Evolutionary conservation across 2,888 invertebrate genomes (phyloP), one percentile per base, ranked within the genome.

Genomic region (Spilarctia lutea): DNA sequence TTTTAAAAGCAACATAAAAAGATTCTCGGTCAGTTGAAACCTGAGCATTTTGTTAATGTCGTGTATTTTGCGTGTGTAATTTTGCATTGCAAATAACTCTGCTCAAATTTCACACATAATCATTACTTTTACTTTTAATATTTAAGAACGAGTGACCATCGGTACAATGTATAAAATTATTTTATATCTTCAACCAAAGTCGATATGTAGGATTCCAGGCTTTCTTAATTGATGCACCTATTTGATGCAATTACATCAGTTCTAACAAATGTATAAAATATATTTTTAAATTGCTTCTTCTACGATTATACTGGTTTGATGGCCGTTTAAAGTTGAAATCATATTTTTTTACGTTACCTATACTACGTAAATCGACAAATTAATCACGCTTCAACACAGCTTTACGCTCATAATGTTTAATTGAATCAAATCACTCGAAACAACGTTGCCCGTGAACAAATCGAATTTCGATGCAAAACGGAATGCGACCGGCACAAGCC

Each of bases 361-460:
- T 56, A 72, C 77, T 85, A 80, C 78, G 81, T 84, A 85, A 87
- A 87, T 86, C 80, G 84, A 75, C 80, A 85, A 88, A 88, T 88
- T 88, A 85, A 88, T 88, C 87, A 89, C 87, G 88, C 86, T 83
- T 82, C 82, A 87, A 85, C 85, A 84, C 81, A 85, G 85, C 86
- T 86, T 86, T 85, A 86, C 85, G 87, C 84, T 86, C 83, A 88
- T 91, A 91, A 91, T 91, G 89, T 92, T 91, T 90, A 92, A 93
- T 93, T 91, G 91, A 93, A 92, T 92, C 89, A 91, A 94, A 93
- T 93, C 90, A 91, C 86, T 91, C 89, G 89, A 89, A 92, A 91
- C 89, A 90, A 87, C 89, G 86, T 90, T 90, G 88, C 86, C 85
- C 83, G 83, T 87, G 87, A 88, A 92, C 90, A 91, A 93, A 92